Conservation (phyloP, 2,888 invertebrate species). For the Abscondita cerata region DNA sequence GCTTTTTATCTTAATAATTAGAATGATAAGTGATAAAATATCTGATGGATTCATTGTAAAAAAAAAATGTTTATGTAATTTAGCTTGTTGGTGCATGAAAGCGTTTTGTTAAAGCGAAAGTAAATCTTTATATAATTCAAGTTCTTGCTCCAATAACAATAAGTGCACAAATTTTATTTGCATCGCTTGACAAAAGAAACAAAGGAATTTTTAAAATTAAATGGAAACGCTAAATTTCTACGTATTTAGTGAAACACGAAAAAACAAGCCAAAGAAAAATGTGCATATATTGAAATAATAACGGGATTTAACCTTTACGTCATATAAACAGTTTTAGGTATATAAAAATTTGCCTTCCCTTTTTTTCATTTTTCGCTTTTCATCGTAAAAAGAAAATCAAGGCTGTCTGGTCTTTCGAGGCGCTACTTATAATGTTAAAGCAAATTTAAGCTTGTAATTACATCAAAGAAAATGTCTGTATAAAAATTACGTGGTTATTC, state of each 20-base stretch:
- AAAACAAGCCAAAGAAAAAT: not conserved
- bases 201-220: not conserved
- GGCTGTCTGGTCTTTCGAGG: conserved; percentile 16
- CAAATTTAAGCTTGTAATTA: conserved; percentile 23
- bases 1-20: no score
- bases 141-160: no score
- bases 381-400: conserved; percentile 18
- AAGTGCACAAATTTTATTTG: no score
- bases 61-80: no score
- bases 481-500: conserved; percentile 17
- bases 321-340: not conserved
- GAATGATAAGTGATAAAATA: no score
- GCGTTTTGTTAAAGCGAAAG: no score
- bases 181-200: not conserved
- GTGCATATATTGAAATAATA: not conserved
- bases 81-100: no score
- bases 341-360: not conserved
- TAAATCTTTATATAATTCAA: no score
- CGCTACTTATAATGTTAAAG: conserved; percentile 24
- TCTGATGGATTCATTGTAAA: no score
- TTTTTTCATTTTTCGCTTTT: conserved; percentile 8
- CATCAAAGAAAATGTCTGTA: conserved; percentile 21
- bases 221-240: not conserved
- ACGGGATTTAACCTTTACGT: not conserved
- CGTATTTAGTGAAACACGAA: not conserved